Evolutionary conservation across 2,888 invertebrate species (phyloP), one percentile per base, ranked within the genome.

Genomic region (Ypsolopha scabrella): DNA sequence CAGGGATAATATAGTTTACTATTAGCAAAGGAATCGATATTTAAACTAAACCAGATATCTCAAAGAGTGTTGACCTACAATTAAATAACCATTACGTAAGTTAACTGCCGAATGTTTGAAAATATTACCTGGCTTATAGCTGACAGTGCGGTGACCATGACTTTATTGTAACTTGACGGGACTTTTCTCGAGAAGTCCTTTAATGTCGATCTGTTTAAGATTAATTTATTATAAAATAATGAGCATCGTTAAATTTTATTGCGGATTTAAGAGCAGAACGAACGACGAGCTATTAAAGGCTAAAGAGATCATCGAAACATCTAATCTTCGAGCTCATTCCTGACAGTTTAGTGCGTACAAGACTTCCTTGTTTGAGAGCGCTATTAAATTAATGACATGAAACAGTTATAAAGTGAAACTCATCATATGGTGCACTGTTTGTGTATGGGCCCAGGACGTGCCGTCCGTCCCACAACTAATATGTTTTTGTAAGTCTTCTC

Each of bases 301-400:
- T 46, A 46, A 46, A 35, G 46, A 35, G 36, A 36, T 13, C 11
- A 37, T 14, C 35, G 41, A 43, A 35, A 43, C 41, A 43, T 47
- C 36, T 47, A 6, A 24, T 33, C n/a, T 33, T 36, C 35, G 14
- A 48, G 61, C 45, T 53, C 55, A 55, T 61, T 63, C 53, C 51
- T 54, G 54, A 57, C 54, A 51, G 56, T 59, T 60, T 59, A 61
- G 54, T 57, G 51, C 56, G 55, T 47, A 68, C 64, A 68, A 70
- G 67, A 64, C 68, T 62, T 65, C 58, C 60, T 67, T 69, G 61
- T 72, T 67, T 71, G 62, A 71, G 64, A 63, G 65, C 56, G 60
- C 67, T 67, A 70, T 77, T 72, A 76, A 75, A 65, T 69, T 72
- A 75, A 79, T 80, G 67, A 74, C 68, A 74, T 62, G 64, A 67